Percentiles rank a stretch among this genome's conserved stretches.
phyloP scores from a whole-genome alignment of 2,113 vertebrate genomes.

The Elachura formosa region DNA sequence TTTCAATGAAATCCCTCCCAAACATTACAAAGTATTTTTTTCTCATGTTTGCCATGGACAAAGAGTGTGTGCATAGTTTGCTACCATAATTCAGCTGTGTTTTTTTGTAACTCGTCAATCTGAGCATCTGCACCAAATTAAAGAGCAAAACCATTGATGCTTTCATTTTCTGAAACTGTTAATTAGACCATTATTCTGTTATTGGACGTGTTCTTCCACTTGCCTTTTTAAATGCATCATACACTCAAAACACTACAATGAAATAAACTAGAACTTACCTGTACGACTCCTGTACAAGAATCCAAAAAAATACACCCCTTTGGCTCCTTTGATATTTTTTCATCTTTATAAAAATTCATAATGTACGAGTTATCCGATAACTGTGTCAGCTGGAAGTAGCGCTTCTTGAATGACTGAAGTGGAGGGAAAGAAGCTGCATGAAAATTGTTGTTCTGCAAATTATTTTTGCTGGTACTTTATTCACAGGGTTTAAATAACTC shows the following conservation, averaged over 20 bases:
- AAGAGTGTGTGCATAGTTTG: background rate
- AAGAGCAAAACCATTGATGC: background rate
- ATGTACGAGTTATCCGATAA: constrained; percentile 96
- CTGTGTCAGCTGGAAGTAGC: constrained; percentile 96
- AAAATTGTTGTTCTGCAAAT: background rate
- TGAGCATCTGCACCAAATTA: background rate
- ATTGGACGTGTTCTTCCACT: accelerated
- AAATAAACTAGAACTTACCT: constrained; percentile 75
- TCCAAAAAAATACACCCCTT: constrained; percentile 98
- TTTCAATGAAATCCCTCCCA: background rate
- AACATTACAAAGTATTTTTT: background rate
- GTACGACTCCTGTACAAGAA: constrained; percentile 94
- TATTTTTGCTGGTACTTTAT: background rate
- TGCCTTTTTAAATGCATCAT: background rate
- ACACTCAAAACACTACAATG: background rate
- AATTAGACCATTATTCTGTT: background rate
- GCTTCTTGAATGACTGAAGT: constrained; percentile 93
- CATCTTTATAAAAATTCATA: constrained; percentile 99
- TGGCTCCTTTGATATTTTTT: constrained; percentile 98
- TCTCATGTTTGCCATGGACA: background rate
- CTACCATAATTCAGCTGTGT: background rate
- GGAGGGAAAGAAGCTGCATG: background rate
- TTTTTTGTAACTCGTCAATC: background rate
- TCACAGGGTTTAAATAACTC: background rate
- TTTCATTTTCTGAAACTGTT: background rate